phyloP scores from a whole-genome alignment of 2,113 vertebrate genomes.

The Micronycteris hirsuta region DNA sequence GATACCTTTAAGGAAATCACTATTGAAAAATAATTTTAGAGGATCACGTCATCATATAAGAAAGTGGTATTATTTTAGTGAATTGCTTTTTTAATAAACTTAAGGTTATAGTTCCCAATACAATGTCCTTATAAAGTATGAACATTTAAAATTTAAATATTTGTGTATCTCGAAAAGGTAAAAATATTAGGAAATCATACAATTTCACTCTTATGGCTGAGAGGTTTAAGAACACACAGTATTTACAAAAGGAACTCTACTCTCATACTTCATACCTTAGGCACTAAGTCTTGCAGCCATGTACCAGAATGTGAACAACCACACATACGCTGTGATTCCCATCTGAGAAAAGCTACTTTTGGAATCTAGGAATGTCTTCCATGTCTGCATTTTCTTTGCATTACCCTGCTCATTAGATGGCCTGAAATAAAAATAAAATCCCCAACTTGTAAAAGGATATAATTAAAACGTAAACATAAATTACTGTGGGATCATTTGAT shows the following conservation, averaged over 20 bases:
- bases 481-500: not conserved
- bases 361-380: not conserved
- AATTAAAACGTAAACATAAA: not conserved
- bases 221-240: not conserved
- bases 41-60: not conserved
- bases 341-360: not conserved
- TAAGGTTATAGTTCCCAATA: not conserved
- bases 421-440: conserved; percentile 14
- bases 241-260: not conserved
- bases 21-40: conserved; percentile 49
- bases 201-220: conserved; percentile 26
- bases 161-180: not conserved
- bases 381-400: not conserved
- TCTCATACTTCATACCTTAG: not conserved
- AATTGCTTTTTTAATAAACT: not conserved
- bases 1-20: conserved; percentile 34
- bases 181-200: conserved; percentile 33
- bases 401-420: not conserved
- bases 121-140: not conserved
- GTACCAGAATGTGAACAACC: not conserved
- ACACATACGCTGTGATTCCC: not conserved
- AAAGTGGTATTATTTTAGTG: conserved; percentile 9
- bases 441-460: not conserved
- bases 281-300: not conserved
- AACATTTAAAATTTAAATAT: conserved; percentile 14